A percentile compares a stretch with the other conserved stretches of the same genome.
These are phyloP conservation scores for Sciaenops ocellatus DNA, from an alignment of 2,797 vertebrate species.

Conservation along the genomic window DNA sequence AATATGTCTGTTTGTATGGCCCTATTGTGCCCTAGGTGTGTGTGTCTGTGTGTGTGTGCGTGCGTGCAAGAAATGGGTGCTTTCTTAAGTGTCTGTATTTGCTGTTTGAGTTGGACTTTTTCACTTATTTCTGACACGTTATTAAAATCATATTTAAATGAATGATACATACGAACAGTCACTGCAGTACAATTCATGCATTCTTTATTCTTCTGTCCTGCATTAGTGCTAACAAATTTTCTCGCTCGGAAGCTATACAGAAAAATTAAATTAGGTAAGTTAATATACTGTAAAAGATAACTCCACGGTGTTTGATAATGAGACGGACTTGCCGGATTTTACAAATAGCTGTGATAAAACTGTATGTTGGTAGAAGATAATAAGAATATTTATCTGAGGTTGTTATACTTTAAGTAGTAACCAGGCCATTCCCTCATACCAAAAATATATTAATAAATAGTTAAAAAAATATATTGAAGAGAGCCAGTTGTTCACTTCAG, in stretches of 20 bases:
- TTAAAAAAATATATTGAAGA: background rate
- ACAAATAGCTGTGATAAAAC: background rate
- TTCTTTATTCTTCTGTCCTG: background rate
- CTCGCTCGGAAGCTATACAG: background rate
- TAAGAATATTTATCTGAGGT: background rate
- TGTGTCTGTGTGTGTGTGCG: conserved; percentile 39
- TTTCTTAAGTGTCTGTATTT: conserved; percentile 20
- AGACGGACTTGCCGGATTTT: background rate
- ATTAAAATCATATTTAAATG: conserved; percentile 29
- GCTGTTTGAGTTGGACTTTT: conserved; percentile 7
- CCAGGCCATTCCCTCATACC: background rate
- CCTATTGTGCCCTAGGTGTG: conserved; percentile 63
- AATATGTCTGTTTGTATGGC: conserved; percentile 83
- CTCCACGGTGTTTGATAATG: background rate
- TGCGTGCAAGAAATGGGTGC: conserved; percentile 5
- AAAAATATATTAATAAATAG: background rate
- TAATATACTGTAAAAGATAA: background rate
- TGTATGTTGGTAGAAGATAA: background rate
- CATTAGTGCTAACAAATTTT: background rate
- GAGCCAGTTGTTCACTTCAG: background rate
- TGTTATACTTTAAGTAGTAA: background rate
- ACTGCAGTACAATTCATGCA: background rate
- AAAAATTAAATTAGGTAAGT: background rate
- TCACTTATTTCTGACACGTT: conserved; percentile 11
- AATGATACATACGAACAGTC: background rate